A percentile compares a stretch with the other conserved stretches of the same genome.
phyloP scores from a whole-genome alignment of 2,888 invertebrate species.

The Drosophila quasianomalipes region DNA sequence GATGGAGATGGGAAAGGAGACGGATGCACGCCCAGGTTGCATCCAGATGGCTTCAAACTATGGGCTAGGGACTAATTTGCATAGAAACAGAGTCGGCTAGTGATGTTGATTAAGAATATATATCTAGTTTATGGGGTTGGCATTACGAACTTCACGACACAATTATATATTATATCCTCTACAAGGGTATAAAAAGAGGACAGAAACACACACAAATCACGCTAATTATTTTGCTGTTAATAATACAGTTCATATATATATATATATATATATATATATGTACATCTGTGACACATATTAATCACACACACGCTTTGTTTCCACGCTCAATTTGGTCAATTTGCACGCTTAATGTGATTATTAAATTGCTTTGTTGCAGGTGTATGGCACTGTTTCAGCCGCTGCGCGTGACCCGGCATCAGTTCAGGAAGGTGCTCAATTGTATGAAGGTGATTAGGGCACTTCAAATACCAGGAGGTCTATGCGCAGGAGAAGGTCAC shows the following conservation, averaged over 20 bases:
- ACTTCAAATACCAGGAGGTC: slow-evolving; percentile 93
- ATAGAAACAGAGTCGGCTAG: neutral
- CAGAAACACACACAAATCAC: neutral
- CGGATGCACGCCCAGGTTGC: neutral
- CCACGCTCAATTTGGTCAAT: neutral
- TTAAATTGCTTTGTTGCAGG: slow-evolving; percentile 86
- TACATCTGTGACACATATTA: neutral
- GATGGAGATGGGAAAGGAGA: too few relatives aligned
- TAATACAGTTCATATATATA: neutral
- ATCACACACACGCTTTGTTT: neutral
- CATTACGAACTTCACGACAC: neutral
- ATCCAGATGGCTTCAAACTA: neutral
- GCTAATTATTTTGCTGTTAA: neutral
- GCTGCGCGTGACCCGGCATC: slow-evolving; percentile 91
- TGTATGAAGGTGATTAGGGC: slow-evolving; percentile 93
- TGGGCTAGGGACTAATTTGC: neutral
- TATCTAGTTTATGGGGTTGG: neutral
- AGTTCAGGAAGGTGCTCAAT: slow-evolving; percentile 92
- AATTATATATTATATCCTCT: neutral
- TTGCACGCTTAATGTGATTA: neutral
- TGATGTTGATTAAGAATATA: neutral
- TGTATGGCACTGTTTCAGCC: slow-evolving; percentile 94
- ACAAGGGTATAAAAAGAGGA: neutral
- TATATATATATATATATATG: neutral
- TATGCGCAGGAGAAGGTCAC: slow-evolving; percentile 95